These are phyloP conservation scores for Maccullochella peelii DNA, from an alignment of 2,113 vertebrate species.

Conservation along the genomic window DNA sequence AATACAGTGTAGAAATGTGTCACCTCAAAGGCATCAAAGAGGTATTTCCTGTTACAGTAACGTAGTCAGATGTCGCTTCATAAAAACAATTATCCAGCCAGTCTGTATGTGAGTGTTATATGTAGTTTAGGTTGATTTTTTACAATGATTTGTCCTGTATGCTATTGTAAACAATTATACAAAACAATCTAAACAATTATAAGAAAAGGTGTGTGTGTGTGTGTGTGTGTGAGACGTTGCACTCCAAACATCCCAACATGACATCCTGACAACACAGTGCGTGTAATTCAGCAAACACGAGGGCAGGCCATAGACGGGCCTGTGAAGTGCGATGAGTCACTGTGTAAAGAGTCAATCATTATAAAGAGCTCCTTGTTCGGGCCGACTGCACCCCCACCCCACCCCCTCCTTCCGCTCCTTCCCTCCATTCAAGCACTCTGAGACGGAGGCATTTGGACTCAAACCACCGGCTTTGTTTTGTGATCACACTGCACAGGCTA, in stretches of 20 bases:
- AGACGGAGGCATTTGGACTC: slow-evolving; percentile 42
- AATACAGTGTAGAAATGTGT: neutral
- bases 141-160: too few species aligned
- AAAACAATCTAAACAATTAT: too few species aligned
- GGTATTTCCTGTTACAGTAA: neutral
- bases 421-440: slow-evolving; percentile 42
- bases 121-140: too few species aligned
- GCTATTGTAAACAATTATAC: too few species aligned
- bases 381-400: neutral
- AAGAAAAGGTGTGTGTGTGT: too few species aligned
- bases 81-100: too few species aligned
- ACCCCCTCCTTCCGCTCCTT: slow-evolving; percentile 17
- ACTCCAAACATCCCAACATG: slow-evolving; percentile 41
- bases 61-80: neutral
- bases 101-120: too few species aligned
- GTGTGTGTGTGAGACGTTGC: slow-evolving; percentile 6
- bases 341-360: slow-evolving; percentile 56
- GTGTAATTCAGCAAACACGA: slow-evolving; percentile 72
- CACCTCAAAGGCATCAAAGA: neutral
- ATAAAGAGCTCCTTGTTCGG: slow-evolving; percentile 77
- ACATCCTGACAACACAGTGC: slow-evolving; percentile 61
- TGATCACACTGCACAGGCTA: neutral
- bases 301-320: slow-evolving; percentile 47
- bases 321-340: slow-evolving; percentile 71
- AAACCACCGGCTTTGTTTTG: slow-evolving; percentile 17